These are phyloP conservation scores for Lepidochrysops patricia DNA, from an alignment of 2,888 invertebrate genomes.

Conservation along the genomic window DNA sequence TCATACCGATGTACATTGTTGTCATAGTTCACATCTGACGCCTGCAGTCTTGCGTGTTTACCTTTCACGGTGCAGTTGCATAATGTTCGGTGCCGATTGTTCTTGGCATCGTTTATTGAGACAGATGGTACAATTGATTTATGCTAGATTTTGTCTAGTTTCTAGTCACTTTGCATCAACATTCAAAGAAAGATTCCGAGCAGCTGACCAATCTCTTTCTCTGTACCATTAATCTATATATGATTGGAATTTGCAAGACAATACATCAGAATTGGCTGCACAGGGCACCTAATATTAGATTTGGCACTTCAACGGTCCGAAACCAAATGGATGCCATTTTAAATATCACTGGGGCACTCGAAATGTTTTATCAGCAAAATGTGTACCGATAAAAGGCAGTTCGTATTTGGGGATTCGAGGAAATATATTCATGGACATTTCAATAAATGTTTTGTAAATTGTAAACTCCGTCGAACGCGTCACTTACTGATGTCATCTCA, in stretches of 20 bases:
- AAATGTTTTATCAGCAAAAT: constrained; percentile 28
- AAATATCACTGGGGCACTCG: constrained; percentile 64
- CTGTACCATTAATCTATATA: constrained; percentile 26
- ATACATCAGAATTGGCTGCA: constrained; percentile 50
- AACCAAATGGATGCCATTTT: constrained; percentile 30
- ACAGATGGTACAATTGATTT: constrained; percentile 3
- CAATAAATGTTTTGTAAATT: neutral
- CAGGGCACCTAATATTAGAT: constrained; percentile 42
- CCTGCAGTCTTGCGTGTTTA: constrained; percentile 15
- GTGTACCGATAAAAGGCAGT: constrained; percentile 2
- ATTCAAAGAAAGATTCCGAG: neutral
- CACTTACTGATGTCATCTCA: constrained; percentile 6
- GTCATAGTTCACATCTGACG: constrained; percentile 18
- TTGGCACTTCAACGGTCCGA: constrained; percentile 42
- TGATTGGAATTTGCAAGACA: constrained; percentile 30
- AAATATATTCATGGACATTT: neutral
- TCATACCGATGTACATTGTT: constrained; percentile 18
- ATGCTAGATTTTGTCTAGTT: neutral
- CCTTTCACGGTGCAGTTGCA: constrained; percentile 40
- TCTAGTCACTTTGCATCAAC: neutral
- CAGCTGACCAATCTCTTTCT: neutral
- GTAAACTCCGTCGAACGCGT: neutral
- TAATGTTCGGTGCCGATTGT: constrained; percentile 32
- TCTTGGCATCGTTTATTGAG: constrained; percentile 39
- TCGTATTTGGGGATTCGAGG: neutral